phyloP scores from a whole-genome alignment of 1,140 invertebrate species.

The Ceratosolen solmsi region DNA sequence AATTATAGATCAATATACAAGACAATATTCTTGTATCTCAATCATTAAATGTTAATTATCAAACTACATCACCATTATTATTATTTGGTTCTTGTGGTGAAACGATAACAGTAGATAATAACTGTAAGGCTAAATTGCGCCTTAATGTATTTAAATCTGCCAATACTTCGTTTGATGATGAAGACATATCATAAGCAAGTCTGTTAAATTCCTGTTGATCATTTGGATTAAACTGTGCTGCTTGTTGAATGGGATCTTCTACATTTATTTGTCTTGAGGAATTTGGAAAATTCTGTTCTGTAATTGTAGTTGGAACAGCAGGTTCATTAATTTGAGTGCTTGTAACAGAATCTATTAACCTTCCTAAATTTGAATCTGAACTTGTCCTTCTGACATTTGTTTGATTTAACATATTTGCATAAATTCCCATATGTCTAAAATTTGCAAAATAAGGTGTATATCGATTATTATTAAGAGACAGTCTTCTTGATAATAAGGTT shows the following conservation, averaged over 20 bases:
- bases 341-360: conserved; percentile 12
- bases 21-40: too few relatives aligned
- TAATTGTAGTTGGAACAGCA: background rate
- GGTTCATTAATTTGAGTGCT: conserved; percentile 7
- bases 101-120: conserved; percentile 28
- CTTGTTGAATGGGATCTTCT: background rate
- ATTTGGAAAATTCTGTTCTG: conserved; percentile 17
- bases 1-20: background rate
- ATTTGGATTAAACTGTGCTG: background rate
- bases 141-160: conserved; percentile 8
- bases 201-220: background rate
- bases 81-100: conserved; percentile 22
- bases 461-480: conserved; percentile 52
- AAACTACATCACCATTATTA: conserved; percentile 21
- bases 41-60: conserved; percentile 16
- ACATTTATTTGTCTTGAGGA: conserved; percentile 11
- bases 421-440: conserved; percentile 30
- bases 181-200: background rate
- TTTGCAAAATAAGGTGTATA: conserved; percentile 57
- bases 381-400: conserved; percentile 41
- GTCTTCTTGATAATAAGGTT: conserved; percentile 51
- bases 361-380: conserved; percentile 48
- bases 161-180: conserved; percentile 15
- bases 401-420: conserved; percentile 31
- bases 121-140: conserved; percentile 30